Evolutionary conservation across 2,113 vertebrate genomes (phyloP), one percentile per base, ranked within the genome.

Genomic region (Heliornis fulica): DNA sequence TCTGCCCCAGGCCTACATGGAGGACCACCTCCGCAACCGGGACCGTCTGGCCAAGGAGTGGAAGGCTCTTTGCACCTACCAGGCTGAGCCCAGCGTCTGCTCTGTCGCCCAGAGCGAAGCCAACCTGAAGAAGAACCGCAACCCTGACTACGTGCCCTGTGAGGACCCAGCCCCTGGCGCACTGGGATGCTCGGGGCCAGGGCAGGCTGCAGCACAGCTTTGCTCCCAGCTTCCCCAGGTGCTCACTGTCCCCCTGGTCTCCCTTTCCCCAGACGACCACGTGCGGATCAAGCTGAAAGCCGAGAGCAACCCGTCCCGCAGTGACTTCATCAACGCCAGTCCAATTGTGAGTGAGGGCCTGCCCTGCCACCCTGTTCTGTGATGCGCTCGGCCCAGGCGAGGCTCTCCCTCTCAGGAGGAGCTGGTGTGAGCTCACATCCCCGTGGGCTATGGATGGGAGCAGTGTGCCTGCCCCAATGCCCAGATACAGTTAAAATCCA

Each of bases 251-350:
- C 32, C 66, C 45, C n/a, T n/a, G 83, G 12, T 5, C 61, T 92
- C 25, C 4, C 0, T 83, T 82, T 50, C 28, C 74, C 26, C 89
- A 99, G 99, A 99, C 83, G 99, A 99, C 94, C 99, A 99, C 1
- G 96, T 98, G 11, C 98, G 99, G n/a, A 99, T 99, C 97, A 99
- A 99, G 96, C 98, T 99, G 98, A 99, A 99, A 97, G 96, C 98
- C 0, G 99, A 99, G 68, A 98, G 97, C 69, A 99, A 98, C 91
- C 97, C 98, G 0, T 98, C 96, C 82, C 98, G 98, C 94, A 99
- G 99, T 1, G 99, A 99, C 92, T 99, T 99, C 97, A 99, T 99
- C 97, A 99, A 99, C 0, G 99, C 99, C 96, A 99, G 99, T 94
- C 98, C 98, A 5, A 99, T 99, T 3, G 99, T 99, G 98, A 99